phyloP scores from a whole-genome alignment of 2,888 invertebrate genomes.

The Stenurella melanura region DNA sequence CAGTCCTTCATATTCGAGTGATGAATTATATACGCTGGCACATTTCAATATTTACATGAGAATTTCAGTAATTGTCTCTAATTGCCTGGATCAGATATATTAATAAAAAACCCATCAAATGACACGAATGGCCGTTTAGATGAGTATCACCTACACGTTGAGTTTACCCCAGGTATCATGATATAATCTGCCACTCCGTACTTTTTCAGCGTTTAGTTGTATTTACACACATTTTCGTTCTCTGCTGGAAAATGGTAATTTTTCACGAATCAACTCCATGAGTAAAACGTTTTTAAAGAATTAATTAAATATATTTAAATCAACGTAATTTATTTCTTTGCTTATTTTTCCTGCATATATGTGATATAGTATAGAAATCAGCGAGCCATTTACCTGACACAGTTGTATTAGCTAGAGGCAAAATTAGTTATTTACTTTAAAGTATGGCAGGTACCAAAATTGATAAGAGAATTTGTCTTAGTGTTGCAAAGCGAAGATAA shows the following conservation, averaged over 20 bases:
- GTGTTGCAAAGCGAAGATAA: too few species aligned
- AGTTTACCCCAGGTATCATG: constrained; percentile 18
- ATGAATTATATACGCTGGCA: neutral
- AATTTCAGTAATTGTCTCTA: constrained; percentile 25
- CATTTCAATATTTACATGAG: constrained; percentile 11
- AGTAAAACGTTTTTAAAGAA: neutral
- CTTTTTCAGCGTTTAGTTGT: constrained; percentile 24
- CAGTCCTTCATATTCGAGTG: neutral
- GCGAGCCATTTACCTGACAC: too few species aligned
- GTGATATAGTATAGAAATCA: too few species aligned
- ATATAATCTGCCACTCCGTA: constrained; percentile 14
- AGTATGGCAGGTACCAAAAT: too few species aligned
- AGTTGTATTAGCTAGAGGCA: too few species aligned
- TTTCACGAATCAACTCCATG: neutral
- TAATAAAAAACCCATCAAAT: neutral
- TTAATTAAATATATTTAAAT: neutral
- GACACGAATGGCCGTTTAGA: constrained; percentile 19
- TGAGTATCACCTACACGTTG: neutral
- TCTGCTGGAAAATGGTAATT: neutral
- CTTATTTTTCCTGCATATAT: too few species aligned
- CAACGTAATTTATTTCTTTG: neutral
- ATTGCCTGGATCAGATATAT: constrained; percentile 23
- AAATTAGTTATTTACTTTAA: too few species aligned
- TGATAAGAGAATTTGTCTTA: too few species aligned
- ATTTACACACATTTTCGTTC: constrained; percentile 25